phyloP scores from a whole-genome alignment of 2,888 invertebrate genomes.

The Bibio marci region DNA sequence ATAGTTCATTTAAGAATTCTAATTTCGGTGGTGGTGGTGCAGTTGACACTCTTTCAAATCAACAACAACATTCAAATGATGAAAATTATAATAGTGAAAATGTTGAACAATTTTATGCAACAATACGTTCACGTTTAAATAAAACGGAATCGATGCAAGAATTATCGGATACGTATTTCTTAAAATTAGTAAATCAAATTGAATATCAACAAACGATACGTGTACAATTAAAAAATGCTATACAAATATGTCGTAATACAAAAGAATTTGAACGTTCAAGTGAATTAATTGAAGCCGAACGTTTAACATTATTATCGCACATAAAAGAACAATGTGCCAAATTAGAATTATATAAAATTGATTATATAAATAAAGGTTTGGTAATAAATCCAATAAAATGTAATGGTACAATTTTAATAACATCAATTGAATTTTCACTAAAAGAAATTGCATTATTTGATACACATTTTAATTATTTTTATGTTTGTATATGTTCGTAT shows the following conservation, averaged over 20 bases:
- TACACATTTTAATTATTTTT: slow-evolving; percentile 26
- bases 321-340: slow-evolving; percentile 12
- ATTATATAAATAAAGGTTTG: slow-evolving; percentile 1
- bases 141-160: no score
- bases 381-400: slow-evolving; percentile 10
- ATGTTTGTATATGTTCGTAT: slow-evolving; percentile 24
- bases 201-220: slow-evolving; percentile 15
- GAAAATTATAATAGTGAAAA: no score
- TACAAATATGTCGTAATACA: slow-evolving; percentile 29
- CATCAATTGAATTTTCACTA: slow-evolving; percentile 19
- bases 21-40: no score
- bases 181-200: slow-evolving; percentile 7
- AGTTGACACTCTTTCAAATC: no score
- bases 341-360: slow-evolving; percentile 7
- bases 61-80: no score
- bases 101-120: no score
- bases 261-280: slow-evolving; percentile 30
- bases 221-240: slow-evolving; percentile 30
- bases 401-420: slow-evolving; percentile 14
- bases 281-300: slow-evolving; percentile 34
- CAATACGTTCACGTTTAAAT: no score
- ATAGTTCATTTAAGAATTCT: no score
- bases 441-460: slow-evolving; percentile 19
- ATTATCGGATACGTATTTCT: no score
- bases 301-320: slow-evolving; percentile 28